Evolutionary conservation across 2,797 vertebrate species (phyloP), one percentile per base, ranked within the genome.

Genomic region (Thunnus albacares): DNA sequence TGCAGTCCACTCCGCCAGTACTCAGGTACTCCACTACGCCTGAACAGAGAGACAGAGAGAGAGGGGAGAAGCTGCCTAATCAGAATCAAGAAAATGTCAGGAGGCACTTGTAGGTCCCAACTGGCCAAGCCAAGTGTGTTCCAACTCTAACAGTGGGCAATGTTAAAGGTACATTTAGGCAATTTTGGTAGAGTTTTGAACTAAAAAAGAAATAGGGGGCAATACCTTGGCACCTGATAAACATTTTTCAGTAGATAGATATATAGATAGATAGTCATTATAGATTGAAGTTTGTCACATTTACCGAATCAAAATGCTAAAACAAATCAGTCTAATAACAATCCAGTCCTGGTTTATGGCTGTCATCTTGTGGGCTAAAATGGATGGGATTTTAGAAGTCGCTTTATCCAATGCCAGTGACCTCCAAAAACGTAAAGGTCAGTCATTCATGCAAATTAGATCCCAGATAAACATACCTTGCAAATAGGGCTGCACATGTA

Each of bases 1-100:
- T 99, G 95, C 97, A 97, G 96, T 98, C 97, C 92, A 99, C 98
- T 71, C 97, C 98, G 52, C 98, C 98, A 58, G 97, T 96, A 90
- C 97, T 98, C 90, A 99, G 95, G 95, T 98, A 99, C 92, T 99
- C 98, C 88, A 99, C 98, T 58, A 99, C 98, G 87, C 98, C 98
- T 99, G 82, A 43, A 78, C 12, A 67, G 28, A 79, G 24, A 5
- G 3, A 26, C 3, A 18, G 56, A 58, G 26, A 56, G 17, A 77
- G 68, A 74, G 17, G 59, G 6, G 20, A 58, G 26, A 70, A 6
- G 62, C 5, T 0, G 2, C 56, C 22, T 22, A 30, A 57, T 74
- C 38, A 76, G 33, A 60, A 74, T 64, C 26, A 33, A 33, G 52
- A 45, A 71, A 72, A 30, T 24, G 24, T 69, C n/a, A 57, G 68